phyloP scores from a whole-genome alignment of 2,888 invertebrate species.

The Cordylochernes scorpioides region DNA sequence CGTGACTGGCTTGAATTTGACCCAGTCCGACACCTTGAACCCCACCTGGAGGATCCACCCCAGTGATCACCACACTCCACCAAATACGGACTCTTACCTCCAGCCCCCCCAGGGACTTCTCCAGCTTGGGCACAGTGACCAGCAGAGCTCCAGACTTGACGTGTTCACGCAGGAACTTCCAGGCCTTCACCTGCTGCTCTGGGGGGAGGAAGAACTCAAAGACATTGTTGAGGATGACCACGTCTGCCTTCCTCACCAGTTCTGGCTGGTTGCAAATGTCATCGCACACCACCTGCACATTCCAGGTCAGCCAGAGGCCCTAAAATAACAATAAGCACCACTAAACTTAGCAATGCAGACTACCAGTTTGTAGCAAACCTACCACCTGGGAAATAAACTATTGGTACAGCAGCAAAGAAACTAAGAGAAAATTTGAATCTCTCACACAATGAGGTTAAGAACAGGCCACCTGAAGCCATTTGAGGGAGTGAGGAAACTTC shows the following conservation, averaged over 20 bases:
- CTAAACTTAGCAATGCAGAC: too few relatives aligned
- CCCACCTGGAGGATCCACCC: not conserved
- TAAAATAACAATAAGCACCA: too few relatives aligned
- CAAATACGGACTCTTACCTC: constrained; percentile 10
- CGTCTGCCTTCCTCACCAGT: constrained; percentile 30
- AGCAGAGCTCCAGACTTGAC: constrained; percentile 30
- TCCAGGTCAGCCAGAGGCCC: too few relatives aligned
- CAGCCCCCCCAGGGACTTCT: constrained; percentile 27
- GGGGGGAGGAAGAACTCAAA: constrained; percentile 37
- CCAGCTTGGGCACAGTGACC: constrained; percentile 32
- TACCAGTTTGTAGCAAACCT: too few relatives aligned
- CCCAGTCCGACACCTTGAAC: not conserved
- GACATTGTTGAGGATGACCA: constrained; percentile 37
- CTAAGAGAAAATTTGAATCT: too few relatives aligned
- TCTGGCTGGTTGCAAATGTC: constrained; percentile 32
- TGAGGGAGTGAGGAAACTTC: too few relatives aligned
- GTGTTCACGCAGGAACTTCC: constrained; percentile 31
- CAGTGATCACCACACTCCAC: not conserved
- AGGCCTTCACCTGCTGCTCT: constrained; percentile 32
- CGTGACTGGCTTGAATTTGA: not conserved
- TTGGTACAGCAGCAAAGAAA: too few relatives aligned
- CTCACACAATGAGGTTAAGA: too few relatives aligned
- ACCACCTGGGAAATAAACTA: too few relatives aligned
- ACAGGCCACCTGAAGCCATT: too few relatives aligned
- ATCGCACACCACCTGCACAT: constrained; percentile 27